Conservation (phyloP, 2,888 invertebrate species). For the Pandemis heparana region DNA sequence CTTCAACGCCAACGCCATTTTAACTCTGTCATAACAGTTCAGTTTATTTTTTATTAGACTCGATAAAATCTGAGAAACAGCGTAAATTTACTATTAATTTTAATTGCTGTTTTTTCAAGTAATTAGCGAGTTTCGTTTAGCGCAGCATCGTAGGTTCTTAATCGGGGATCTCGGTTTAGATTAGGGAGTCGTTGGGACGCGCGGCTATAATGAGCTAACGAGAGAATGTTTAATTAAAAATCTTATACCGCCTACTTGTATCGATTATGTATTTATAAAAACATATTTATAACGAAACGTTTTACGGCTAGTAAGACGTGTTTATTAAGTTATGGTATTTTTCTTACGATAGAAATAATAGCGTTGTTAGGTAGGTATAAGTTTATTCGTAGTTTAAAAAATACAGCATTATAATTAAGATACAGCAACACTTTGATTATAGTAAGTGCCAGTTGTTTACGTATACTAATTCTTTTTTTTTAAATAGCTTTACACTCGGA, state of each 20-base stretch:
- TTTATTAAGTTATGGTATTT: background rate
- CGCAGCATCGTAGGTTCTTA: background rate
- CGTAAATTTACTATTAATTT: constrained; percentile 6
- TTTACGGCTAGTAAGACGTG: background rate
- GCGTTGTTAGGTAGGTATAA: too few relatives aligned
- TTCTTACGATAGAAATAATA: background rate
- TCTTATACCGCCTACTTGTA: background rate
- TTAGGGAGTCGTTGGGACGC: constrained; percentile 8
- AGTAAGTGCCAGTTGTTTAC: too few relatives aligned
- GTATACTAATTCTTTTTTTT: too few relatives aligned
- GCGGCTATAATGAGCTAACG: constrained; percentile 9
- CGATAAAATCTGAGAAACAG: constrained; percentile 1
- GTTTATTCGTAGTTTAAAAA: too few relatives aligned
- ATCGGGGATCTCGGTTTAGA: constrained; percentile 2
- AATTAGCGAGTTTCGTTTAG: constrained; percentile 13
- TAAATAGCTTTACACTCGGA: too few relatives aligned
- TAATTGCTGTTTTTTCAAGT: constrained; percentile 11
- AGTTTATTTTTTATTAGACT: background rate
- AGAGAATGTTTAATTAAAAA: constrained; percentile 34
- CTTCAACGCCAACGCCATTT: background rate
- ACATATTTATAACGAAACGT: constrained; percentile 4
- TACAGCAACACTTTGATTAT: too few relatives aligned
- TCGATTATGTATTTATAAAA: constrained; percentile 12
- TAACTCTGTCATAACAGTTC: background rate
- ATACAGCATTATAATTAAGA: too few relatives aligned